Conservation (phyloP, 2,888 invertebrate species). For the Dynastes maya region DNA sequence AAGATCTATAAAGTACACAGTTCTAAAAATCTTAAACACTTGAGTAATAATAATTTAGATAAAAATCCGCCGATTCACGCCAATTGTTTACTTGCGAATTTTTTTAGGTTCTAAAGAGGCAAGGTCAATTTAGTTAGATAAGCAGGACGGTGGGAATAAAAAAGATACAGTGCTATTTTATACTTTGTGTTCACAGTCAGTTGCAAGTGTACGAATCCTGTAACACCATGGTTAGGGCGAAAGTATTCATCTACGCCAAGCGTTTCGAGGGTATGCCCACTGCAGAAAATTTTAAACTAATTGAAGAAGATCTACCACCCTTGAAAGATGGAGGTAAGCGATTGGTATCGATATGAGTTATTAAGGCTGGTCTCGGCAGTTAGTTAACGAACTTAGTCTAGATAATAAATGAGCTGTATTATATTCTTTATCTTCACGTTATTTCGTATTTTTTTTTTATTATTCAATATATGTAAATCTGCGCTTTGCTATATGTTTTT, state of each 20-base stretch:
- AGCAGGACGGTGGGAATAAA: background rate
- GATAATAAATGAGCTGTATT: no score
- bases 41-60: no score
- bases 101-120: background rate
- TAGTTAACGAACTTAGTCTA: no score
- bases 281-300: constrained; percentile 76
- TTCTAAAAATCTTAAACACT: no score
- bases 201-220: background rate
- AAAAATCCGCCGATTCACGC: no score
- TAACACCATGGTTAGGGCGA: constrained; percentile 72
- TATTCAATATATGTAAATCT: no score
- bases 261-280: constrained; percentile 80
- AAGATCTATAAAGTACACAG: no score
- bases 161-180: background rate
- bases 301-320: constrained; percentile 79
- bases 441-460: no score
- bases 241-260: constrained; percentile 78
- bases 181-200: background rate
- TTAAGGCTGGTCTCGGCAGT: no score
- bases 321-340: constrained; percentile 80
- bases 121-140: background rate
- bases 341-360: constrained; percentile 22
- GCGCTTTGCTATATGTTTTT: no score
- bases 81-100: no score
- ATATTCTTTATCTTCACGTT: no score